Evolutionary conservation across 2,113 vertebrate genomes (phyloP).

Genomic region (Chaetops frenatus): DNA sequence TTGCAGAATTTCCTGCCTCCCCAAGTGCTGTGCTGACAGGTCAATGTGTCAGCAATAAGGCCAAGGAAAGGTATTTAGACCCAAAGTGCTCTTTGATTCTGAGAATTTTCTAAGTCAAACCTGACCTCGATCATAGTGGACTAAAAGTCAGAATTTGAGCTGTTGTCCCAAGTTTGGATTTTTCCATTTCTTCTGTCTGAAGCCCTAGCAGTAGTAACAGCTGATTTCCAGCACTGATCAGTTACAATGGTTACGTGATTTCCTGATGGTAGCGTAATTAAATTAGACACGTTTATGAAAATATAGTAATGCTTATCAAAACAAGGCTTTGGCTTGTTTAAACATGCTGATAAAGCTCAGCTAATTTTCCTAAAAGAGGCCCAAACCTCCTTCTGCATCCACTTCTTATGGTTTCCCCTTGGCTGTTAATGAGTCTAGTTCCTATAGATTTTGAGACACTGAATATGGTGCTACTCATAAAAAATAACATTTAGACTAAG

Average conservation of each 20-base stretch:
- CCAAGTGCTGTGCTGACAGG: rapidly evolving
- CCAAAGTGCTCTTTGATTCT: neutral
- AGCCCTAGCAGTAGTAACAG: neutral
- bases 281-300: neutral
- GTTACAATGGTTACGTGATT: neutral
- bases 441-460: neutral
- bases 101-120: neutral
- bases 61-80: neutral
- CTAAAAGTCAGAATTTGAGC: neutral
- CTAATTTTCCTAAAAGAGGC: neutral
- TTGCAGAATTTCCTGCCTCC: neutral
- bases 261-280: neutral
- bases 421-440: neutral
- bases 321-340: neutral
- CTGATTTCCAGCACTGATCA: neutral
- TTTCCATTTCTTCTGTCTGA: neutral
- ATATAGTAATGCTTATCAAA: neutral
- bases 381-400: neutral
- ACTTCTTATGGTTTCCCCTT: neutral
- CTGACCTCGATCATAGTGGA: rapidly evolving
- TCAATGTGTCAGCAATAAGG: neutral
- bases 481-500: neutral
- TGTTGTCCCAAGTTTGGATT: neutral
- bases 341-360: neutral
- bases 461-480: neutral